A percentile compares a stretch with the other conserved stretches of the same genome.
These are phyloP conservation scores for Gnathonemus longibarbis DNA, from an alignment of 2,113 vertebrate genomes.

Conservation along the genomic window DNA sequence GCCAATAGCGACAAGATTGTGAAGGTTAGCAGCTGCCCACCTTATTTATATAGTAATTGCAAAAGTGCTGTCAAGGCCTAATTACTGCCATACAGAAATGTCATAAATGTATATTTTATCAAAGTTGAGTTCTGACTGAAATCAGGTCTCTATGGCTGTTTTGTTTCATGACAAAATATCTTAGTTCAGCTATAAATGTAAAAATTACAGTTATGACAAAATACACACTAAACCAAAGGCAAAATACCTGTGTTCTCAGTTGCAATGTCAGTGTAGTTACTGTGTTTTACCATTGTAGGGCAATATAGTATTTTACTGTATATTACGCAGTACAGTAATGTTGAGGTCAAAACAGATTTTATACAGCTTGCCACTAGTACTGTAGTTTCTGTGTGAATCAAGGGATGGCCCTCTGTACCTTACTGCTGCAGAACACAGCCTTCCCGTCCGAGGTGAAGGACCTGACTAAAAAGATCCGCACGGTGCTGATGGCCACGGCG, in stretches of 20 bases:
- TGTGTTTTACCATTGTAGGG: background rate
- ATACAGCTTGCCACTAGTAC: background rate
- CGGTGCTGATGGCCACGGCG: conserved; percentile 93
- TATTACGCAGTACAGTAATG: background rate
- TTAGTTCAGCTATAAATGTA: background rate
- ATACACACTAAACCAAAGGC: background rate
- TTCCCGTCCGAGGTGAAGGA: conserved; percentile 96
- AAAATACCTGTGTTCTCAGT: background rate
- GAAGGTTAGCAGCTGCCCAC: conserved; percentile 64
- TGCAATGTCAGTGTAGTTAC: background rate
- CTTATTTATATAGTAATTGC: background rate
- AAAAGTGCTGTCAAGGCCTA: background rate
- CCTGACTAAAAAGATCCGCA: conserved; percentile 93
- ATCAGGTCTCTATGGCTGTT: background rate
- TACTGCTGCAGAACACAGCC: conserved; percentile 73
- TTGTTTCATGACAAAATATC: background rate
- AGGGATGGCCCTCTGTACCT: background rate
- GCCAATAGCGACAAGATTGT: conserved; percentile 91
- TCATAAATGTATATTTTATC: background rate
- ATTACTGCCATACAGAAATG: background rate
- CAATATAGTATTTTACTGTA: background rate
- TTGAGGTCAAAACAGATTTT: background rate
- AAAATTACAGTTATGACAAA: background rate
- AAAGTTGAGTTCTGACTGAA: background rate
- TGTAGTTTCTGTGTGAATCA: background rate